Conservation (phyloP, 2,797 vertebrate species). For the Heterohyrax brucei region DNA sequence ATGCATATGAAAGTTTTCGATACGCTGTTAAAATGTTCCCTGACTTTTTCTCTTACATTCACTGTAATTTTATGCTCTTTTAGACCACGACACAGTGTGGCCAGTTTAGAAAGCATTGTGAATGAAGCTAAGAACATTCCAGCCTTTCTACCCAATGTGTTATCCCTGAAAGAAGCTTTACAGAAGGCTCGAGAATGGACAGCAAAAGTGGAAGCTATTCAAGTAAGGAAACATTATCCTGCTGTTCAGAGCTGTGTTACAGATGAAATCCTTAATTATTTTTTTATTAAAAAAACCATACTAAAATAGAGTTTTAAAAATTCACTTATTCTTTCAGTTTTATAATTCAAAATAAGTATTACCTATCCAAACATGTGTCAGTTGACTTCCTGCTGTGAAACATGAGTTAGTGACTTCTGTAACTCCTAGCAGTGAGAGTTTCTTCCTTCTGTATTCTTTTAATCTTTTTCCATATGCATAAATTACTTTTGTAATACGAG, state of each 20-base stretch:
- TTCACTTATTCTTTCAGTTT: slow-evolving; percentile 30
- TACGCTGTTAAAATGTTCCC: slow-evolving; percentile 42
- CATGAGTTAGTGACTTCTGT: slow-evolving; percentile 31
- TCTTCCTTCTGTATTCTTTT: slow-evolving; percentile 35
- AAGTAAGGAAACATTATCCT: slow-evolving; percentile 90
- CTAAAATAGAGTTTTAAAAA: slow-evolving; percentile 13
- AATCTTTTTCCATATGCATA: neutral
- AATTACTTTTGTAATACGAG: slow-evolving; percentile 46
- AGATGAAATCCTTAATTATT: slow-evolving; percentile 41
- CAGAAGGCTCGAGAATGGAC: slow-evolving; percentile 99
- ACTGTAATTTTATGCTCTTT: slow-evolving; percentile 48
- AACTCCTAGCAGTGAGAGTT: slow-evolving; percentile 8
- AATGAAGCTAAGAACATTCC: slow-evolving; percentile 98
- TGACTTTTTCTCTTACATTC: slow-evolving; percentile 52
- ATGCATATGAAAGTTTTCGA: slow-evolving; percentile 9
- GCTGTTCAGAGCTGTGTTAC: neutral
- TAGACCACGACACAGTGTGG: slow-evolving; percentile 97
- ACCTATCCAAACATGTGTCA: slow-evolving; percentile 47
- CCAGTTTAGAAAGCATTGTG: slow-evolving; percentile 96
- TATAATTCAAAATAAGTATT: slow-evolving; percentile 52
- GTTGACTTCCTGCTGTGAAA: slow-evolving; percentile 37
- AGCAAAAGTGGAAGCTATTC: slow-evolving; percentile 97
- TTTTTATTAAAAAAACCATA: slow-evolving; percentile 54
- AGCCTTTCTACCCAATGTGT: slow-evolving; percentile 97
- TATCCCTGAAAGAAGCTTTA: slow-evolving; percentile 97